Evolutionary conservation across 2,797 vertebrate species (phyloP), one percentile per base, ranked within the genome.

Genomic region (Apodemus agrarius): DNA sequence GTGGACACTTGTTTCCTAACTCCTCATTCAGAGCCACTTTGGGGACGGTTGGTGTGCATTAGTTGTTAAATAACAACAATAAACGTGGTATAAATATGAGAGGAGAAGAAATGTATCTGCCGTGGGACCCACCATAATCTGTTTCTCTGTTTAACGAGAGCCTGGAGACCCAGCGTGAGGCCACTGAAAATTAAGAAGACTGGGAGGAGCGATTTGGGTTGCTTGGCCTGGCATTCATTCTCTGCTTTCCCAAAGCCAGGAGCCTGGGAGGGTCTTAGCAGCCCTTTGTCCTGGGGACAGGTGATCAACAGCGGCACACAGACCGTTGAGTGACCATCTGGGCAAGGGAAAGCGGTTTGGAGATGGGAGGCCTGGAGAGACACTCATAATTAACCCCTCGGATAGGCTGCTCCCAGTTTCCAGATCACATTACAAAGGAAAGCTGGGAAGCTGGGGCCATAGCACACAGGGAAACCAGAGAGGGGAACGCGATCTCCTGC

Each of bases 11-110:
- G 6, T 22, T 72, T 85, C 61, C 67, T 90, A 75, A 21, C 31
- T 1, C 16, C 34, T 65, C 26, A 10, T 59, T 26, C 22, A 0
- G 9, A 72, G 26, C 69, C 26, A 34, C 69, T 3, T 90, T 61
- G 78, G 67, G 40, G 49, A 72, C 29, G 11, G 31, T 65, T 63
- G 86, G 69, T 57, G 49, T 65, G 88, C 59, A 3, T 31, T 11
- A 63, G 13, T 69, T 63, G 59, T 95, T 97, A 97, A 96, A 93
- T 96, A 94, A 84, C 72, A 90, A 63, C 69, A 93, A 75, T 95
- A 87, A 91, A 86, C 93, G 22, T 7, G 72, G 59, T 81, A 11
- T 94, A 89, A 93, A 92, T 95, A 63, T 72, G 79, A 95, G 93
- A 93, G 75, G 76, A 76, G 76, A 78, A 90, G 96, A 74, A 96